These are phyloP conservation scores for Lamellibrachia satsuma DNA, from an alignment of 2,888 invertebrate species.

Conservation along the genomic window DNA sequence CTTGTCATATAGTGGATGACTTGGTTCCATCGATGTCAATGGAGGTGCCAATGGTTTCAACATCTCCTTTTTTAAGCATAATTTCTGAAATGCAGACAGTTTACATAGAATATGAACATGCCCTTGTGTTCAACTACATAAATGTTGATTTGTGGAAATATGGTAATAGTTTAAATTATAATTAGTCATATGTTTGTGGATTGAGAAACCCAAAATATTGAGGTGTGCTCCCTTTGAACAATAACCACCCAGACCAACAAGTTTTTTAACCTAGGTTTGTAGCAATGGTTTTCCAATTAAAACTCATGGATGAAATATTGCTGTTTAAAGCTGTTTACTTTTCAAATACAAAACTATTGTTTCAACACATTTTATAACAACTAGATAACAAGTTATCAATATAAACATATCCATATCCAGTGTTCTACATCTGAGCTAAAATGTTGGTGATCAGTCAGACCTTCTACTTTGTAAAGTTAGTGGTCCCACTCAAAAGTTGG, in stretches of 20 bases:
- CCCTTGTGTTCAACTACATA: not conserved
- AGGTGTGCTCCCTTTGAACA: not conserved
- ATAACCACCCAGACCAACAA: not conserved
- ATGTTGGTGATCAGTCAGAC: too few relatives aligned
- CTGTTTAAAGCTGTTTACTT: too few relatives aligned
- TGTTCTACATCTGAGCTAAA: too few relatives aligned
- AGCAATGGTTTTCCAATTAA: too few relatives aligned
- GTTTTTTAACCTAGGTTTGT: too few relatives aligned
- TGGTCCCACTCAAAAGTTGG: too few relatives aligned
- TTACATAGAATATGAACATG: not conserved
- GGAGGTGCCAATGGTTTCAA: conserved; percentile 32
- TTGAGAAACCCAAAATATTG: not conserved
- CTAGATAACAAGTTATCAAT: too few relatives aligned
- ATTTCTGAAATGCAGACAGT: not conserved
- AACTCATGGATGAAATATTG: too few relatives aligned
- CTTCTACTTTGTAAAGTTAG: too few relatives aligned
- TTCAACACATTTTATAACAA: too few relatives aligned
- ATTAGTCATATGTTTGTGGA: not conserved
- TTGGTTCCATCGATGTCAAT: conserved; percentile 54
- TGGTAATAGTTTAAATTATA: not conserved
- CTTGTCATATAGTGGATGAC: conserved; percentile 54
- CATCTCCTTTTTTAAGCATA: not conserved
- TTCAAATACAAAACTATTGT: too few relatives aligned
- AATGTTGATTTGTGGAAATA: not conserved
- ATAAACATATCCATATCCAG: too few relatives aligned